A percentile compares a stretch with the other conserved stretches of the same genome.
These are phyloP conservation scores for Sebastes baramenuke DNA, from an alignment of 2,797 vertebrate genomes.

Conservation along the genomic window DNA sequence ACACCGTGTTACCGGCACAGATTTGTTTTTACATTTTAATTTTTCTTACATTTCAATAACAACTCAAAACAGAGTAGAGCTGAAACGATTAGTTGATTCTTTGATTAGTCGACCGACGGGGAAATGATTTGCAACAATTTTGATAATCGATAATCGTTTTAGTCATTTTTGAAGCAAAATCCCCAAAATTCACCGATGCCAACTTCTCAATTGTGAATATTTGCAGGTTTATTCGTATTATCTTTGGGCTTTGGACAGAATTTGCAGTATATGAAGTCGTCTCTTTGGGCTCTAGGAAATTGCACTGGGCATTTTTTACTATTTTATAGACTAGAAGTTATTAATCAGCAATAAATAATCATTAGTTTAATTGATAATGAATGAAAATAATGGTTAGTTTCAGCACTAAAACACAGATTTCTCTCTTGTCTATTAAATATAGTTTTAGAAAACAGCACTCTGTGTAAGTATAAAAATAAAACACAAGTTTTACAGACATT, in stretches of 20 bases:
- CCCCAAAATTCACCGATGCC: not conserved
- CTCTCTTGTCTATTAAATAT: not conserved
- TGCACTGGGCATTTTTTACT: not conserved
- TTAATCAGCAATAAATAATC: not conserved
- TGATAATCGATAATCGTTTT: too few relatives aligned
- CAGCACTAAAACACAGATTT: not conserved
- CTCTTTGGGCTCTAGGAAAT: not conserved
- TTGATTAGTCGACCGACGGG: not conserved
- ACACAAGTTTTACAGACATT: not conserved
- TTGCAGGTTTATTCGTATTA: not conserved
- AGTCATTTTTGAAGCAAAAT: not conserved
- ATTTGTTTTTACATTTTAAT: not conserved
- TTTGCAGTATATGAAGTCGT: not conserved
- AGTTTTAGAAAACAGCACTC: not conserved
- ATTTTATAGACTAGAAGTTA: not conserved
- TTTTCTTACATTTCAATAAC: not conserved
- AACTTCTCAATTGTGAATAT: not conserved
- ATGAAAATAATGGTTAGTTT: not conserved
- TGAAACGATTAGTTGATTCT: not conserved
- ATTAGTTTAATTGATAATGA: not conserved
- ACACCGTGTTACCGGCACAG: too few relatives aligned
- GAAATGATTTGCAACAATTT: not conserved
- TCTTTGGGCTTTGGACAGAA: not conserved
- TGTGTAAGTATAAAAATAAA: not conserved
- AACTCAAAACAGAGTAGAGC: not conserved